Base-by-base conservation (phyloP, 2,797 vertebrate genomes). In the Takifugu ocellatus region DNA sequence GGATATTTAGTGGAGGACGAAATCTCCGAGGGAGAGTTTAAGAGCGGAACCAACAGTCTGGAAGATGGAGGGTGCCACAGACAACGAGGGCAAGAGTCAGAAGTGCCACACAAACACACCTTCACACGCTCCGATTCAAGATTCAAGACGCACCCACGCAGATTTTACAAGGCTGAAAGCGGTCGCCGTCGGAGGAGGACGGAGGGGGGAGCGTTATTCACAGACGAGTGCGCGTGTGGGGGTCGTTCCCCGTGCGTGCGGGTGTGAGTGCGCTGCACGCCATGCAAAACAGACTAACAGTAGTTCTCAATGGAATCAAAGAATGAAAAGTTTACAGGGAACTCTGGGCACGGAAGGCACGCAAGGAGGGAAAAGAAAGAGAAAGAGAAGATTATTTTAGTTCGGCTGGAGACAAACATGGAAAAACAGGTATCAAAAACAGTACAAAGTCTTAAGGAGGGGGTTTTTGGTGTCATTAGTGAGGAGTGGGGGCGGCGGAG, bases 241-340 rank as follows among this genome's bases (percentile, higher is more conserved):
- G 33, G 33, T 36, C 10, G 9, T 11, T 36, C 12, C 33, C 33
- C 33, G 14, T 14, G 15, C 42, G 43, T 29, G 68, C 56, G 50
- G 33, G 5, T 70, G 56, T 59, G 26, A 49, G 39, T 56, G 49
- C 50, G 51, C 33, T 5, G 51, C 49, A 26, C 50, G 45, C 53
- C 68, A 72, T 90, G 89, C 89, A 83, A 59, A 48, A 39, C 21
- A 56, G 12, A 70, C 82, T 92, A 92, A 90, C 84, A 84, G 90
- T 84, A 92, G 88, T 89, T 91, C 70, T 92, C 90, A 79, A 93
- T 91, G 77, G 88, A 85, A 68, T 91, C 91, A 91, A 93, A 93
- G 83, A 93, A 91, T 49, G 89, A 92, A 83, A 91, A 90, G 84
- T 88, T 84, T 72, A 90, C 87, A 70, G 90, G 84, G 75, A 90